Evolutionary conservation across 2,113 vertebrate genomes (phyloP).

Genomic region (Cephalopholis sonnerati): DNA sequence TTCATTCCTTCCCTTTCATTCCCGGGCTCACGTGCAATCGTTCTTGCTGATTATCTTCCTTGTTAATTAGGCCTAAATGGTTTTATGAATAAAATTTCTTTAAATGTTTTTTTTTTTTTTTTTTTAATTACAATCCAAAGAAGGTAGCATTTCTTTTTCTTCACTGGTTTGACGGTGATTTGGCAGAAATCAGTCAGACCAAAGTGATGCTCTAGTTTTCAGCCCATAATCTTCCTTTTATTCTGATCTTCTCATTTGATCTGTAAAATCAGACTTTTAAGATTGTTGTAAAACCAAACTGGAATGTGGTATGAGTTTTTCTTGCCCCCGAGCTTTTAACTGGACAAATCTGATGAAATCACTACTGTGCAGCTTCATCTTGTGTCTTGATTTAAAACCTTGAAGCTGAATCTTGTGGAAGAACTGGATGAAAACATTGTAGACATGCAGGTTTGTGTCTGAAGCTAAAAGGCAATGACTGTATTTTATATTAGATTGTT

Average conservation of each 20-base stretch:
- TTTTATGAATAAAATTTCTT: slow-evolving; percentile 45
- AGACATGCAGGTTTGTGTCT: slow-evolving; percentile 32
- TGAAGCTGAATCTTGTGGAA: slow-evolving; percentile 19
- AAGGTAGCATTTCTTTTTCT: slow-evolving; percentile 51
- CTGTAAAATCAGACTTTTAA: slow-evolving; percentile 30
- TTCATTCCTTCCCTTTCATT: slow-evolving; percentile 86
- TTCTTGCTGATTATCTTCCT: slow-evolving; percentile 73
- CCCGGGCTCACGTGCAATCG: slow-evolving; percentile 96
- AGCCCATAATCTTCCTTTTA: slow-evolving; percentile 46
- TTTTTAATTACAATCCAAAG: slow-evolving; percentile 74
- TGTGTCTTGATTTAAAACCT: slow-evolving; percentile 33
- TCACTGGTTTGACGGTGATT: slow-evolving; percentile 23
- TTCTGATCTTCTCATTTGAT: slow-evolving; percentile 48
- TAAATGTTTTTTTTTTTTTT: slow-evolving; percentile 14
- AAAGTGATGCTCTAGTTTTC: slow-evolving; percentile 47
- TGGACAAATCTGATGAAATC: slow-evolving; percentile 51
- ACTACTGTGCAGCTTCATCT: slow-evolving; percentile 64
- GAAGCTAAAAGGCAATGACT: slow-evolving; percentile 57
- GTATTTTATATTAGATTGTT: slow-evolving; percentile 53
- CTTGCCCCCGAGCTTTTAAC: slow-evolving; percentile 29
- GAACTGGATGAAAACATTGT: slow-evolving; percentile 18
- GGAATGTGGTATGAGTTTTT: slow-evolving; percentile 43
- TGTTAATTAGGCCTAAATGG: slow-evolving; percentile 29
- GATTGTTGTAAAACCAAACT: slow-evolving; percentile 68
- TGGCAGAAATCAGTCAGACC: slow-evolving; percentile 23